Conservation (phyloP, 2,797 vertebrate genomes). For the Taeniopygia guttata region DNA sequence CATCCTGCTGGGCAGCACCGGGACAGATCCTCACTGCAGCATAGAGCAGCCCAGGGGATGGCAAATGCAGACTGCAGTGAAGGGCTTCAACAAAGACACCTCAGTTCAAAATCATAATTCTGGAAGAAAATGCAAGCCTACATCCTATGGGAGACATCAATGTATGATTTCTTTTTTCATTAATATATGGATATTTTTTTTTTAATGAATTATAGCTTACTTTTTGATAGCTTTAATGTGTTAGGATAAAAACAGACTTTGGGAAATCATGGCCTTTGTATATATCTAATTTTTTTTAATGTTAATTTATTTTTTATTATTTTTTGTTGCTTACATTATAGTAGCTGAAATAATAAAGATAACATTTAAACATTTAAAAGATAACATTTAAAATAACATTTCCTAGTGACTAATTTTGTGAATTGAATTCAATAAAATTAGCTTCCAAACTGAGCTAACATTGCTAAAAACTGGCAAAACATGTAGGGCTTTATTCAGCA, state of each 20-base stretch:
- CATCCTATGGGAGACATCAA: background rate
- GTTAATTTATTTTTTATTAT: background rate
- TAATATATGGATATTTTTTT: background rate
- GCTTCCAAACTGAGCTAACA: background rate
- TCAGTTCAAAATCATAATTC: background rate
- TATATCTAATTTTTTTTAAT: background rate
- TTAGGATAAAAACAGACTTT: background rate
- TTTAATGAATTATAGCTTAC: background rate
- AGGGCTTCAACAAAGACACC: background rate
- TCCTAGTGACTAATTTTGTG: background rate
- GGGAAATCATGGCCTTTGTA: background rate
- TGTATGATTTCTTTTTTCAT: background rate
- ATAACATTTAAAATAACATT: background rate
- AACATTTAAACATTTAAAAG: background rate
- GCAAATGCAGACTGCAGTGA: background rate
- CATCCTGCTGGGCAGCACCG: fast-evolving
- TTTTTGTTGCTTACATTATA: background rate
- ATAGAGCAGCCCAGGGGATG: background rate
- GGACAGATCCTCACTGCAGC: background rate
- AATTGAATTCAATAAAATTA: background rate
- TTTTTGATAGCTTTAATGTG: background rate
- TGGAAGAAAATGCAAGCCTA: background rate
- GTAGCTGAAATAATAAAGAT: background rate
- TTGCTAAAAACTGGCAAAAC: background rate
- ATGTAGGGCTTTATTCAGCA: background rate